A percentile compares a stretch with the other conserved stretches of the same genome.
Conservation (phyloP, 2,113 vertebrate genomes). For the Hemibagrus wyckioides region DNA sequence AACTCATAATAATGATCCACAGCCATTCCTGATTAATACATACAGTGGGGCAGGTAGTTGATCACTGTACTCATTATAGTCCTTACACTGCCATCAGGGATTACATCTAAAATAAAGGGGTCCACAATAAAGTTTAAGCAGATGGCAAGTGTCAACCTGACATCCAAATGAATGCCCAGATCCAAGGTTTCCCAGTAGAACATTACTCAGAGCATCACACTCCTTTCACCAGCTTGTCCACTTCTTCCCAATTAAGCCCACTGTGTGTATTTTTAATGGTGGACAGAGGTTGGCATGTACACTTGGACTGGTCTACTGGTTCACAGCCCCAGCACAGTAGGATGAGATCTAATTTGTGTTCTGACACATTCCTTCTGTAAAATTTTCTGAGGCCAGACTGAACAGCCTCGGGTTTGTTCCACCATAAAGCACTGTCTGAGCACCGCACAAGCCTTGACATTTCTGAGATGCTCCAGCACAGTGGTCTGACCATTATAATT, state of each 20-base stretch:
- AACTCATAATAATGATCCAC: too few species aligned
- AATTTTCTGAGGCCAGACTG: not conserved
- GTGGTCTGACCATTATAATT: not conserved
- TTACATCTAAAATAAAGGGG: not conserved
- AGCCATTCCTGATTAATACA: not conserved
- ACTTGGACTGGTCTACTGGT: not conserved
- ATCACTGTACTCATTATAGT: not conserved
- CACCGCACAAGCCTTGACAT: not conserved
- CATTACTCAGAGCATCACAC: not conserved
- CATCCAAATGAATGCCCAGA: not conserved
- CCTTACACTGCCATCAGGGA: not conserved
- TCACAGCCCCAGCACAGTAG: not conserved
- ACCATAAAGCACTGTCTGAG: not conserved
- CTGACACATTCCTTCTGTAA: not conserved
- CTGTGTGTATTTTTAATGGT: not conserved
- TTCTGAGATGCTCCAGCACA: not conserved
- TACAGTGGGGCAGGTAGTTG: not conserved
- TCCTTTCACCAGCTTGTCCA: not conserved
- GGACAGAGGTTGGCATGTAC: not conserved
- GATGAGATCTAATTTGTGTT: not conserved
- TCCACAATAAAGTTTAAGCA: not conserved
- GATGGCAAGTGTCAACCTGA: not conserved
- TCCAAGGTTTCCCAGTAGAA: not conserved
- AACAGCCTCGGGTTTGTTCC: not conserved
- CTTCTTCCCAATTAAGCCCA: not conserved